phyloP scores from a whole-genome alignment of 2,797 vertebrate species.

The Argyrosomus regius region DNA sequence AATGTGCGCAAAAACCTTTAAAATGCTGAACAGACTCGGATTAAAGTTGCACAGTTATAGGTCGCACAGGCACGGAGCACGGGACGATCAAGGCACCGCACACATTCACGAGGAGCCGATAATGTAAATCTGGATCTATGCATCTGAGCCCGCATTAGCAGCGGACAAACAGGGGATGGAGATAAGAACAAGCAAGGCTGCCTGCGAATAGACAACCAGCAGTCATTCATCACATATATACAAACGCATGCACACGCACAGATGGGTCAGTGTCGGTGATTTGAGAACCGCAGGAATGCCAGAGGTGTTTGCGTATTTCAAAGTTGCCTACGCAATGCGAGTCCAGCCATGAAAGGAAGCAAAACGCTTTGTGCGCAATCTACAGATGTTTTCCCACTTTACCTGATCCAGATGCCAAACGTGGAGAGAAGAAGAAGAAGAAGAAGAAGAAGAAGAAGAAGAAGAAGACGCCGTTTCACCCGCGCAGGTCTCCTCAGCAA shows the following conservation, averaged over 20 bases:
- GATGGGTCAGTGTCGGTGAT: conserved; percentile 39
- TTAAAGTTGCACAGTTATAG: conserved; percentile 30
- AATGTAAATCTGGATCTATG: conserved; percentile 30
- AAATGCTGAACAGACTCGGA: background rate
- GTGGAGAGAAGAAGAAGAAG: conserved; percentile 3
- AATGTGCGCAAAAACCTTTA: background rate
- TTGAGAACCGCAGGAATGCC: conserved; percentile 63
- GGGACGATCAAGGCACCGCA: conserved; percentile 7
- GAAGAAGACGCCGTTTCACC: conserved; percentile 26
- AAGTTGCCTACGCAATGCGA: conserved; percentile 70
- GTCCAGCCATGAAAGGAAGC: conserved; percentile 42
- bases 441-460: background rate
- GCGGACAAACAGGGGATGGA: conserved; percentile 25
- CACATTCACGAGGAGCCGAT: conserved; percentile 30
- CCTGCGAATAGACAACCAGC: conserved; percentile 31
- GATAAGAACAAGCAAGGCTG: conserved; percentile 41
- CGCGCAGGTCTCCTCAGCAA: conserved; percentile 36
- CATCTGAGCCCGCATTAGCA: conserved; percentile 44
- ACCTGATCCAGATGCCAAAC: conserved; percentile 69
- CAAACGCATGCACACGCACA: background rate
- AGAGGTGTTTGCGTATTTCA: conserved; percentile 48
- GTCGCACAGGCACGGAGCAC: background rate
- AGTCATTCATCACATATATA: conserved; percentile 31
- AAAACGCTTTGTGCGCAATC: conserved; percentile 26
- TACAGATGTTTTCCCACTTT: conserved; percentile 60